phyloP scores from a whole-genome alignment of 2,888 invertebrate genomes.

The Urechis unicinctus region DNA sequence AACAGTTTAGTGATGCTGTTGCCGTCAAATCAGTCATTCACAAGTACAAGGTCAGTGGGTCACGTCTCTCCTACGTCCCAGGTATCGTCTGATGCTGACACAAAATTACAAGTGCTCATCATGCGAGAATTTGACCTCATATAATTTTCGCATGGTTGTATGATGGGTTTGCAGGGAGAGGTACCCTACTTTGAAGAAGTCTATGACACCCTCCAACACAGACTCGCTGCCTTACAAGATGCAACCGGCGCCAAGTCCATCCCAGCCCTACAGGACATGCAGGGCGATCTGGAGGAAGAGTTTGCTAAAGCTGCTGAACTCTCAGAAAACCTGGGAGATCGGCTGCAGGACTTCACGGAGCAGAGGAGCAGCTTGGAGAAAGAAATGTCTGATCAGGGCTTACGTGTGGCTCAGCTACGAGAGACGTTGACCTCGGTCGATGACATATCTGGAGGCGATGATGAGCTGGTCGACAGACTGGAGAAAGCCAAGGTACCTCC shows the following conservation, averaged over 20 bases:
- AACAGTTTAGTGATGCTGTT: constrained; percentile 73
- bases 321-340: constrained; percentile 67
- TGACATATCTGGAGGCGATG: constrained; percentile 67
- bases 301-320: constrained; percentile 69
- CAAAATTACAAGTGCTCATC: no score
- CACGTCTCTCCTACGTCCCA: no score
- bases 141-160: background rate
- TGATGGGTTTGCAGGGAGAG: constrained; percentile 57
- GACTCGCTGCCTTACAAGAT: constrained; percentile 72
- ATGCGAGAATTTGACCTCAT: no score
- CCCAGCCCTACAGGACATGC: constrained; percentile 49
- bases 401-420: constrained; percentile 32
- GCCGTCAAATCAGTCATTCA: constrained; percentile 70
- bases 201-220: constrained; percentile 70
- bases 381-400: constrained; percentile 2
- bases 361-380: background rate
- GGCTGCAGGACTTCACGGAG: constrained; percentile 63
- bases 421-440: constrained; percentile 36
- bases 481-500: constrained; percentile 69
- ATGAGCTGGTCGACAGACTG: constrained; percentile 72
- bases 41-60: constrained; percentile 70
- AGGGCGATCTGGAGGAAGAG: constrained; percentile 49
- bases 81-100: no score
- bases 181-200: constrained; percentile 70
- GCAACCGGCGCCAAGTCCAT: constrained; percentile 68